Conservation (phyloP, 2,797 vertebrate genomes). For the Sternarchorhynchus goeldii region DNA sequence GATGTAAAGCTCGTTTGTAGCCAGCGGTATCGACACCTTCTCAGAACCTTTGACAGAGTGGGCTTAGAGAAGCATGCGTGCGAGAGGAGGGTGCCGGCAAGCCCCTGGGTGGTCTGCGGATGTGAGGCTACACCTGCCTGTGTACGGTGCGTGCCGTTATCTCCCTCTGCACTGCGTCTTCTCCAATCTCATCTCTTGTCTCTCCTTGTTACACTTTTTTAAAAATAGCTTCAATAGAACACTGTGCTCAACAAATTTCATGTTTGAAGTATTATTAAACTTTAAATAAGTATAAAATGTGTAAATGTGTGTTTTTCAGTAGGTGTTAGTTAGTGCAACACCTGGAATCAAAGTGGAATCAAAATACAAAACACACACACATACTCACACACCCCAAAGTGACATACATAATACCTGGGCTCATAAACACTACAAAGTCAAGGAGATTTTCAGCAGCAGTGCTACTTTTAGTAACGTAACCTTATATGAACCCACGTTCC, state of each 20-base stretch:
- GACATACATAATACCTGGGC: too few species aligned
- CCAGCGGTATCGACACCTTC: constrained; percentile 65
- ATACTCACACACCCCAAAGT: not conserved
- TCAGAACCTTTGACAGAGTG: constrained; percentile 51
- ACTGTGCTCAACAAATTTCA: not conserved
- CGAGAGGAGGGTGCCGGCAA: not conserved
- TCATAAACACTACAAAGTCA: constrained; percentile 7
- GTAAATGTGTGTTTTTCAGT: too few species aligned
- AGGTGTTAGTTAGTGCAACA: constrained; percentile 15
- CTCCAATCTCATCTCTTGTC: not conserved
- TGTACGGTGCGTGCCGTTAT: not conserved
- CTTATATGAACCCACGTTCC: not conserved
- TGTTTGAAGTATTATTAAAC: not conserved
- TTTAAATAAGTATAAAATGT: constrained; percentile 1
- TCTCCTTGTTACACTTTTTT: not conserved
- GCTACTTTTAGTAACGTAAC: constrained; percentile 23
- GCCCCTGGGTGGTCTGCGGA: not conserved
- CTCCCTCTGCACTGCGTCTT: not conserved
- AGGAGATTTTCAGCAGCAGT: not conserved
- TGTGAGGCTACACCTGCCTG: constrained; percentile 9
- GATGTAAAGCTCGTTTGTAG: constrained; percentile 52
- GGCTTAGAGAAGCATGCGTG: constrained; percentile 1
- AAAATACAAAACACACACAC: not conserved
- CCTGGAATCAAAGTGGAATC: constrained; percentile 4
- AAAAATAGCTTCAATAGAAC: not conserved